Conservation (phyloP, 2,113 vertebrate genomes). For the Erythrolamprus reginae region DNA sequence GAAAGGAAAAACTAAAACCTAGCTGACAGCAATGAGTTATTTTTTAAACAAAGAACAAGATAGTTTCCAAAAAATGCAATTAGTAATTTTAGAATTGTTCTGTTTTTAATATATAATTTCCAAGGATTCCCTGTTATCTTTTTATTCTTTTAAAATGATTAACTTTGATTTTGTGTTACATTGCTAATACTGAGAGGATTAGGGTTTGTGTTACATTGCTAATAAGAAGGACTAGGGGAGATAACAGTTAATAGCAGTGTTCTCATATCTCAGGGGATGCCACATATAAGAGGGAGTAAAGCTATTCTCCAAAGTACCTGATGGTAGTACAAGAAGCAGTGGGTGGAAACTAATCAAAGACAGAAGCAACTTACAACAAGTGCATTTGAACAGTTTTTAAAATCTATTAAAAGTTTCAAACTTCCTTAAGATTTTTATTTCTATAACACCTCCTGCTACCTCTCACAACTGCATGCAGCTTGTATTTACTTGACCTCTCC, state of each 20-base stretch:
- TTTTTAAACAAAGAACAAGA: background rate
- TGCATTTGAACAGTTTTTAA: conserved; percentile 7
- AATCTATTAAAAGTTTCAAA: background rate
- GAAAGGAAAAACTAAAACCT: background rate
- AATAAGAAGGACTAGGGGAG: no score
- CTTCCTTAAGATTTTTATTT: background rate
- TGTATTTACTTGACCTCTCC: background rate
- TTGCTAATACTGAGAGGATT: background rate
- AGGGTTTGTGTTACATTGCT: no score
- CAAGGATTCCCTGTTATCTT: background rate
- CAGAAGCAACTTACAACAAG: background rate
- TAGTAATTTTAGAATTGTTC: background rate
- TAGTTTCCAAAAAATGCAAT: background rate
- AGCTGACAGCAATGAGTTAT: background rate
- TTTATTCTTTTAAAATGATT: background rate
- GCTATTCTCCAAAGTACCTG: no score
- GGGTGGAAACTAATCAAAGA: no score
- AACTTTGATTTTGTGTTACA: background rate
- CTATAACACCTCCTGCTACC: background rate
- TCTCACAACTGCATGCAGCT: background rate
- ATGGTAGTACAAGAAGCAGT: no score
- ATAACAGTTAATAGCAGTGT: no score
- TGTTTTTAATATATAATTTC: background rate
- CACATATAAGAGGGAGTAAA: no score
- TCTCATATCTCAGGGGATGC: no score